Evolutionary conservation across 2,797 vertebrate genomes (phyloP).

Genomic region (Paedocypris micromegethes): DNA sequence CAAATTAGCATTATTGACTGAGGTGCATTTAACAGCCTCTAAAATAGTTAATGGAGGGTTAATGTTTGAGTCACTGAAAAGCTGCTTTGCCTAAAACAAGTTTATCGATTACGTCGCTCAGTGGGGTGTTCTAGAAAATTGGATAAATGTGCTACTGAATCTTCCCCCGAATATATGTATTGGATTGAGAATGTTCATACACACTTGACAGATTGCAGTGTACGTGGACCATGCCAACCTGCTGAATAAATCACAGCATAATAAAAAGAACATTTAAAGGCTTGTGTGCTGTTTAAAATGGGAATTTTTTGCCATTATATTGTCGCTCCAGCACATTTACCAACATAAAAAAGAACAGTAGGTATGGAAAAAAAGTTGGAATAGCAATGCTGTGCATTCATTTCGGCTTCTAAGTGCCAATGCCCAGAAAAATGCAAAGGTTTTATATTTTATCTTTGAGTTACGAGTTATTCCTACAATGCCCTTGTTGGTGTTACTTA

Average conservation of each 20-base stretch:
- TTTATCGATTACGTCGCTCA: constrained; percentile 89
- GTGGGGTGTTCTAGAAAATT: constrained; percentile 74
- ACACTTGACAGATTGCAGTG: constrained; percentile 57
- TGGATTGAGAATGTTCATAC: constrained; percentile 42
- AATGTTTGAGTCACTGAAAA: constrained; percentile 91
- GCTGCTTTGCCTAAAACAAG: constrained; percentile 91
- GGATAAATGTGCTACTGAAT: constrained; percentile 77
- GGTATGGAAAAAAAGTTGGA: too few species aligned
- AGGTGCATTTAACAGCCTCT: constrained; percentile 85
- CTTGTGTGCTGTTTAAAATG: too few species aligned
- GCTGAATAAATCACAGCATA: constrained; percentile 30
- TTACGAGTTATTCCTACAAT: neutral
- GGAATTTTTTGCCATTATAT: too few species aligned
- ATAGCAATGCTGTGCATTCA: too few species aligned
- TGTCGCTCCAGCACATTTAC: too few species aligned
- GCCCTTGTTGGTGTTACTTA: constrained; percentile 53
- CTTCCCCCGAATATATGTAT: constrained; percentile 66
- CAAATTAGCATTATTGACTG: constrained; percentile 98
- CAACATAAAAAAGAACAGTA: too few species aligned
- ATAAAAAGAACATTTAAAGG: neutral
- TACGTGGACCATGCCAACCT: constrained; percentile 28
- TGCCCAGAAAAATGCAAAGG: neutral
- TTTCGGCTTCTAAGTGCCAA: neutral
- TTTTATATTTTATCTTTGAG: neutral
- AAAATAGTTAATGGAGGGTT: constrained; percentile 98